Percentiles rank a stretch among this genome's conserved stretches.
These are phyloP conservation scores for Clarias laeviceps DNA, from an alignment of 2,797 vertebrate species.

Conservation along the genomic window DNA sequence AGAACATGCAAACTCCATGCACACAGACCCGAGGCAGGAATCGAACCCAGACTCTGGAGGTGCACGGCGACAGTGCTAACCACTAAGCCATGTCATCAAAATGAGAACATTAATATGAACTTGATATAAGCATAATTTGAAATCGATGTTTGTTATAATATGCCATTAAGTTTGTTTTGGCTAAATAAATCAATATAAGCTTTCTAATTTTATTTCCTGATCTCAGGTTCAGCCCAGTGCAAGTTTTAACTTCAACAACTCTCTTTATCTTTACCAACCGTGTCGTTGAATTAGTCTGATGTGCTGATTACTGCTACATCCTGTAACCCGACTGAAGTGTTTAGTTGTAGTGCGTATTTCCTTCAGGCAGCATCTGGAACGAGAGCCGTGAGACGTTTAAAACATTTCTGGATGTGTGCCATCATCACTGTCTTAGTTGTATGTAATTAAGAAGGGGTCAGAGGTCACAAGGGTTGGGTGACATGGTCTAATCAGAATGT, in stretches of 20 bases:
- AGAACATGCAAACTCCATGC: too few relatives aligned
- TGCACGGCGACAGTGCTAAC: too few relatives aligned
- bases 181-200: neutral
- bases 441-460: constrained; percentile 74
- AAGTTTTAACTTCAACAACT: neutral
- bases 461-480: constrained; percentile 63
- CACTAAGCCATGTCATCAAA: neutral
- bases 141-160: neutral
- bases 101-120: neutral
- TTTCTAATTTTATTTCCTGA: neutral
- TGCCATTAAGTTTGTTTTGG: neutral
- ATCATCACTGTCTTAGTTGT: constrained; percentile 60
- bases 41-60: too few relatives aligned
- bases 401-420: constrained; percentile 39
- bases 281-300: neutral
- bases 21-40: too few relatives aligned
- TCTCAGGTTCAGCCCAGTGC: neutral
- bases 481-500: constrained; percentile 75
- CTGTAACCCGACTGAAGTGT: constrained; percentile 2
- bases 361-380: constrained; percentile 27
- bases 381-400: neutral
- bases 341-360: neutral
- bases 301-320: neutral
- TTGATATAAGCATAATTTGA: neutral
- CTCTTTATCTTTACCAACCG: neutral